Base-by-base conservation (phyloP, 2,797 vertebrate genomes). In the Gouania willdenowi region DNA sequence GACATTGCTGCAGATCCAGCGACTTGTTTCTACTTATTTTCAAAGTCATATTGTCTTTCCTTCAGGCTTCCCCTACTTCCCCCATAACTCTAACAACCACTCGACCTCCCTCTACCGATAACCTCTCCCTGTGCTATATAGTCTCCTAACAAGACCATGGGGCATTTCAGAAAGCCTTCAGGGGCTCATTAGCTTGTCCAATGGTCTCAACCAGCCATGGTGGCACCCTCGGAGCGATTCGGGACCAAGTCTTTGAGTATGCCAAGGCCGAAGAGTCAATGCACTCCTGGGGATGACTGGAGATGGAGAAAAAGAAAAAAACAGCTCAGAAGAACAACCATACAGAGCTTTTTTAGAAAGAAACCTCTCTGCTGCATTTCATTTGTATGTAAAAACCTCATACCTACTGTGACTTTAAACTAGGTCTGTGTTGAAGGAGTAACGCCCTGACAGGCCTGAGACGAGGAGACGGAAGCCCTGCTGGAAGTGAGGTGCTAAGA, bases 121-220 rank as follows among this genome's bases (percentile, higher is more conserved):
- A n/a, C 22, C 23, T 28, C 23, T 58, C 46, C 22, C 41, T 40
- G 24, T 53, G 51, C 25, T 46, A 20, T 26, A 40, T 44, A 36
- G 38, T 29, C 26, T 57, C 56, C 59, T 65, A 75, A 71, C 63
- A 56, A 77, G 57, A 47, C 65, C 37, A 38, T 18, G 10, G 57
- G 66, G 58, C 46, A 42, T 62, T 44, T 66, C 37, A 46, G 10
- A 6, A 29, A 39, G 41, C 66, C 75, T 77, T 69, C 33, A 3
- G 59, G 68, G 81, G 52, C 71, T 88, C 74, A 82, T 88, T 88
- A 85, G 73, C 44, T 65, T 48, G 39, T 67, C 50, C 52, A 65
- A 59, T 70, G 61, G 47, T 66, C 48, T 57, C 42, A 51, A 32
- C 28, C 40, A 69, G 45, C 55, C 60, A 60, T 41, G 26, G 56